Conservation (phyloP, 2,888 invertebrate genomes). For the Pocota personata region DNA sequence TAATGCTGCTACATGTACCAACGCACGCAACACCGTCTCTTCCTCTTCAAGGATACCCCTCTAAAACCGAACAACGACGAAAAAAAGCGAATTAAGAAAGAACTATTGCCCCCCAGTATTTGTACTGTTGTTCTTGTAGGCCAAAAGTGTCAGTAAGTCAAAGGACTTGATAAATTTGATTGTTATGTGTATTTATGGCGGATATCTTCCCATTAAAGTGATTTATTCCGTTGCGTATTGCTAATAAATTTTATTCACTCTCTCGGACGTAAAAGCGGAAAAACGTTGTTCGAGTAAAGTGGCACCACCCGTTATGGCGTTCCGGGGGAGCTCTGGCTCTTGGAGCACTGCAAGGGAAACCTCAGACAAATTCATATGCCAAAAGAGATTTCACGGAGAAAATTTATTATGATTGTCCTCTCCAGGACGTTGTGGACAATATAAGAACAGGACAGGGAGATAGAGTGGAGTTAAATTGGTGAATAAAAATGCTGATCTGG, state of each 20-base stretch:
- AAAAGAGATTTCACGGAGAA: constrained; percentile 67
- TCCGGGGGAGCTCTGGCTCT: neutral
- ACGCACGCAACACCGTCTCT: neutral
- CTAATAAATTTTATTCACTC: constrained; percentile 72
- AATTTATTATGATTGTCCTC: constrained; percentile 73
- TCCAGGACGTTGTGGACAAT: constrained; percentile 41
- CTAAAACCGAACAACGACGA: neutral
- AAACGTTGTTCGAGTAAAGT: constrained; percentile 41
- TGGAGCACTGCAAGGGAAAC: constrained; percentile 49
- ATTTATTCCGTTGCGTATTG: constrained; percentile 68
- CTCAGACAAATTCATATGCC: constrained; percentile 74
- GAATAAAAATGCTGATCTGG: constrained; percentile 52
- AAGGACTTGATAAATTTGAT: constrained; percentile 73
- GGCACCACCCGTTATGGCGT: constrained; percentile 34
- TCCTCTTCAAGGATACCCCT: neutral
- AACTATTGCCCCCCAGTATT: constrained; percentile 6
- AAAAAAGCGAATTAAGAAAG: constrained; percentile 14
- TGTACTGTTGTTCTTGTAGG: constrained; percentile 19
- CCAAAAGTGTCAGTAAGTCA: constrained; percentile 65
- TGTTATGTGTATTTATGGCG: constrained; percentile 73
- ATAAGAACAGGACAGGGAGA: constrained; percentile 15
- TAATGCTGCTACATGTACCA: neutral
- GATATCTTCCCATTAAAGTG: constrained; percentile 72
- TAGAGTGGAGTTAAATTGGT: constrained; percentile 15
- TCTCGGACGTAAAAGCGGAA: constrained; percentile 40